Base-by-base conservation (phyloP, 1,140 invertebrate species). In the Macrocentrus cingulum region DNA sequence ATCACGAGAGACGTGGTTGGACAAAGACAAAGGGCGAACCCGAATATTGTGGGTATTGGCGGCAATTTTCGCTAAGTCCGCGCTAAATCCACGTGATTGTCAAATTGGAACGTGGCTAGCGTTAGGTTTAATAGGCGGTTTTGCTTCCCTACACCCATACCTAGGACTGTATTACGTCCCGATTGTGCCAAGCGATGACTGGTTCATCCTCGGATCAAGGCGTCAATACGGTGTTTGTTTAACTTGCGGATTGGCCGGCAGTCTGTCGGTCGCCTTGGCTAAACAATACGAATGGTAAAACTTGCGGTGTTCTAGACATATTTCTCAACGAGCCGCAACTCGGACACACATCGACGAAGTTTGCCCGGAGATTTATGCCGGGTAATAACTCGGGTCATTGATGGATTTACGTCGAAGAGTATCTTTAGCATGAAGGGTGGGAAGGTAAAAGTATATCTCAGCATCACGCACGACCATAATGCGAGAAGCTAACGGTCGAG, bases 41-140 rank as follows among this genome's bases (percentile, higher is more conserved):
- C 15, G 15, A 4, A 39, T 39, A 15, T 39, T 54, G 60, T 59
- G 53, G 69, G 72, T 71, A 75, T 72, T 65, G 69, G 67, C 65
- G 67, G 70, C 67, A 75, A 71, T 72, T 73, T 75, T 76, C 69
- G 71, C 72, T 73, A 75, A 74, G 70, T 73, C 70, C 57, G 62
- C 20, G 64, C 66, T 69, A 70, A 74, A 67, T 70, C 65, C 63
- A 59, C 56, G 64, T 66, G 3, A 4, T 3, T 39, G 36, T 3
- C 15, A 4, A 13, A n/a, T 8, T 8, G 70, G 65, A 63, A 61
- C 65, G 61, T 61, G 49, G 62, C 29, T 52, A 56, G 34, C 60
- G 58, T 66, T 65, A 57, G 61, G 60, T 75, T 71, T 68, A 66
- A 69, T 60, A 65, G 42, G 68, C 69, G 63, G 60, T 64, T 61